A percentile compares a stretch with the other conserved stretches of the same genome.
phyloP scores from a whole-genome alignment of 2,797 vertebrate genomes.

The Chloroceryle inda region DNA sequence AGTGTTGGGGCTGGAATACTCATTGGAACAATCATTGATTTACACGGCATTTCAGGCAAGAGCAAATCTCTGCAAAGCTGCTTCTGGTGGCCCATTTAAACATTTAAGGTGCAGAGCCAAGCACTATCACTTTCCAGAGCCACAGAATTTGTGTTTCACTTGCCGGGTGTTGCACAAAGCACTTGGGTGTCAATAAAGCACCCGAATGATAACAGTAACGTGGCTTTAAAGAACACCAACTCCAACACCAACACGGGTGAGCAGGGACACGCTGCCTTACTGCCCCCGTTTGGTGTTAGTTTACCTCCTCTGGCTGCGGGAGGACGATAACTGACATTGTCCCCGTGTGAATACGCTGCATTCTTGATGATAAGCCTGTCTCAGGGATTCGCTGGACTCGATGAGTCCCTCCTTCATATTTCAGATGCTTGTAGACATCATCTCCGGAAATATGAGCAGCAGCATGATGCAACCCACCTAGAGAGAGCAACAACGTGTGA shows the following conservation, averaged over 20 bases:
- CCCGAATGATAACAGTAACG: background rate
- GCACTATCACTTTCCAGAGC: background rate
- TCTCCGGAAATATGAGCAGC: slow-evolving; percentile 88
- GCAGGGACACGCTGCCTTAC: rapidly evolving
- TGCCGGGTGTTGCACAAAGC: background rate
- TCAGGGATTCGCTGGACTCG: slow-evolving; percentile 95
- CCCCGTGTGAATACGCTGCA: slow-evolving; percentile 97
- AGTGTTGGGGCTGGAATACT: background rate
- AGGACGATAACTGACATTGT: slow-evolving; percentile 95
- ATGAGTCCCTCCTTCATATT: slow-evolving; percentile 93
- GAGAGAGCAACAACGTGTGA: background rate
- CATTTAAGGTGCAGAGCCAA: background rate
- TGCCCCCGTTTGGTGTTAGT: background rate
- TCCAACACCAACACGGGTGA: background rate
- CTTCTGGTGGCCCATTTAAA: background rate
- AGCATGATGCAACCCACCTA: slow-evolving; percentile 95
- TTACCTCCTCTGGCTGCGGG: slow-evolving; percentile 91
- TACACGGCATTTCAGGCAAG: background rate
- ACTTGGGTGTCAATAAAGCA: background rate
- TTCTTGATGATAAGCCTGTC: slow-evolving; percentile 92
- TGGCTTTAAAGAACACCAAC: background rate
- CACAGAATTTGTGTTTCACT: background rate
- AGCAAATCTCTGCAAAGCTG: background rate
- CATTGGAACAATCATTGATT: background rate
- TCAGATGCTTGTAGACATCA: slow-evolving; percentile 87